Conservation (phyloP, 2,797 vertebrate genomes). For the Perodicticus potto region DNA sequence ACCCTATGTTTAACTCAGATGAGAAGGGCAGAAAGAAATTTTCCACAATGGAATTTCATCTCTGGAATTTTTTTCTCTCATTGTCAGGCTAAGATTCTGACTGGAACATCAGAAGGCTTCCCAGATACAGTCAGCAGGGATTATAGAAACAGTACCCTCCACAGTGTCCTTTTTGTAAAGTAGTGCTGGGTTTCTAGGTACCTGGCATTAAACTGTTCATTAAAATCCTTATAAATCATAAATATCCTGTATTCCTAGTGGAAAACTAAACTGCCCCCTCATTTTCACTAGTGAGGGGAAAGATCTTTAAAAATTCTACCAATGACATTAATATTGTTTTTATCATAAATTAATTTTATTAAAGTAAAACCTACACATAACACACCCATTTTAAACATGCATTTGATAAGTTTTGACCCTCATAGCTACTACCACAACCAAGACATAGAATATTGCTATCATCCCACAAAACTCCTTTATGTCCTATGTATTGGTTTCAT, state of each 20-base stretch:
- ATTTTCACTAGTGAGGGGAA: not conserved
- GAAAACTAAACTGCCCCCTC: constrained; percentile 9
- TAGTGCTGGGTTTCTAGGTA: not conserved
- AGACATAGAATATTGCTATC: not conserved
- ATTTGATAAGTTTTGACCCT: not conserved
- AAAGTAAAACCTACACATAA: not conserved
- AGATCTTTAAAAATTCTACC: constrained; percentile 16
- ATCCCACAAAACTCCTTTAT: not conserved
- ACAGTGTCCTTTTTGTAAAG: not conserved
- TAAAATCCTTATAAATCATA: not conserved
- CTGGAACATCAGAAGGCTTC: not conserved
- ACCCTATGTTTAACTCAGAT: rapidly evolving
- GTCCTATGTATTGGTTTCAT: not conserved
- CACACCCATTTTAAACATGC: not conserved
- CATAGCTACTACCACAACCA: not conserved
- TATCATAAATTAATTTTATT: not conserved
- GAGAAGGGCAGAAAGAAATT: not conserved
- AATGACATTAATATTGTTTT: not conserved
- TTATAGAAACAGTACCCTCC: not conserved
- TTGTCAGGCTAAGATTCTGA: not conserved
- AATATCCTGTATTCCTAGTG: not conserved
- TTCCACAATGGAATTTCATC: not conserved
- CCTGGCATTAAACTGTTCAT: not conserved
- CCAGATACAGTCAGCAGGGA: not conserved
- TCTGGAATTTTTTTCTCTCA: not conserved